Conservation (phyloP, 2,113 vertebrate species). For the Danionella cerebrum region DNA sequence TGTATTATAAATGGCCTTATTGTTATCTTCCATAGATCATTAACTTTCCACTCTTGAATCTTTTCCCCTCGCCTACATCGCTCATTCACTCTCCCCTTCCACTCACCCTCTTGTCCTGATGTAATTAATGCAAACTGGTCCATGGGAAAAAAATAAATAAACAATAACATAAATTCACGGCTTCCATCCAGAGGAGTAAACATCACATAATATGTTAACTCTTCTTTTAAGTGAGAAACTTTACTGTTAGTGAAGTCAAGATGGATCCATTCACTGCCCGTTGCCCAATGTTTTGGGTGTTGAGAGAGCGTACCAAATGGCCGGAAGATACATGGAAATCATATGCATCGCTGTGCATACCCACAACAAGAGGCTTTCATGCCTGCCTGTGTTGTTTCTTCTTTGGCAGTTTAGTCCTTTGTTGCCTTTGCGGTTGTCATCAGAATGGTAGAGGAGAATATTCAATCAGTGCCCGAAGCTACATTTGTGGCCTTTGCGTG, state of each 20-base stretch:
- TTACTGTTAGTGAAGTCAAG: constrained; percentile 10
- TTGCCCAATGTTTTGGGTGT: not conserved
- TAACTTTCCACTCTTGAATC: too few species aligned
- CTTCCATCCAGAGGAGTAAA: too few species aligned
- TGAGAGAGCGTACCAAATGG: not conserved
- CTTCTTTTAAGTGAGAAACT: too few species aligned
- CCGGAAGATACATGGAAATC: constrained; percentile 29
- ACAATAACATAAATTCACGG: too few species aligned
- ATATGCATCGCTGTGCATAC: not conserved
- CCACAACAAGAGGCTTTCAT: not conserved
- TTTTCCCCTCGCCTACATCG: too few species aligned
- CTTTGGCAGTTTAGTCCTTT: not conserved
- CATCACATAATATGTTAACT: too few species aligned
- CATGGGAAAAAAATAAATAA: too few species aligned
- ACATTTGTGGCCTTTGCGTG: not conserved
- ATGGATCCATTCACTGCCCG: not conserved
- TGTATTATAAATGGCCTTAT: too few species aligned
- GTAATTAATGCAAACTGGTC: too few species aligned
- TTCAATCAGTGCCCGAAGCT: not conserved
- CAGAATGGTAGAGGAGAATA: not conserved
- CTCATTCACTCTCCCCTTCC: too few species aligned
- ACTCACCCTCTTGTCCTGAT: too few species aligned
- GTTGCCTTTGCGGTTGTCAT: constrained; percentile 10
- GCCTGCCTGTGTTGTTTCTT: not conserved
- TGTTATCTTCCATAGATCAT: too few species aligned